Evolutionary conservation across 1,140 invertebrate species (phyloP), one percentile per base, ranked within the genome.

Genomic region (Formica exsecta): DNA sequence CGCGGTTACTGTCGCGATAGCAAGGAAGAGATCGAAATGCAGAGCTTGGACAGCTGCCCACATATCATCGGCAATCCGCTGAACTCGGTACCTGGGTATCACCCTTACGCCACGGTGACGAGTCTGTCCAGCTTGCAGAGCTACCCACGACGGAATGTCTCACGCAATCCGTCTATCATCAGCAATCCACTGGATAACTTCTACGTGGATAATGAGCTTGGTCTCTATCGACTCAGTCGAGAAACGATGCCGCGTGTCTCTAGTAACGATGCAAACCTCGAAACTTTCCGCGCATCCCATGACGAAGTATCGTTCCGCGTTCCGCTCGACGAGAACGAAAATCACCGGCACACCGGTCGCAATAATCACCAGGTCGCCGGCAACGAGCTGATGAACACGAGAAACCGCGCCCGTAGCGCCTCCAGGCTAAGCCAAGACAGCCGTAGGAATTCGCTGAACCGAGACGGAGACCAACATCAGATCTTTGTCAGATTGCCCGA

Each of bases 1-100:
- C 92, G 90, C n/a, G 88, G 89, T 38, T 92, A 87, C 9, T 90
- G 87, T 70, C 87, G 86, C 29, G 90, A 93, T 22, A 88, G 89
- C 7, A 94, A 94, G 51, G 94, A 94, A 25, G 93, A 94, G 16
- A 92, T 94, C 8, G 94, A 94, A 44, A 92, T 94, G 92, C 93
- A 90, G 32, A 93, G 92, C 29, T 64, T 94, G 5, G 93, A 94
- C 3, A 88, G 77, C 29, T 92, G 92, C 48, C 91, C 92, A 8
- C 93, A 92, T 64, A 92, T 93, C 29, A 89, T 93, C 36, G 75
- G 74, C 22, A 94, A 94, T 59, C 92, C 93, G 4, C 84, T 92
- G 51, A 92, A 90, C 62, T 73, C 65, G 16, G 38, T 92, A n/a
- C 51, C 86, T 19, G 76, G 76, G 16, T 88, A 89, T 86, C 87